Base-by-base conservation (phyloP, 2,797 vertebrate genomes). In the Notolabrus celidotus region DNA sequence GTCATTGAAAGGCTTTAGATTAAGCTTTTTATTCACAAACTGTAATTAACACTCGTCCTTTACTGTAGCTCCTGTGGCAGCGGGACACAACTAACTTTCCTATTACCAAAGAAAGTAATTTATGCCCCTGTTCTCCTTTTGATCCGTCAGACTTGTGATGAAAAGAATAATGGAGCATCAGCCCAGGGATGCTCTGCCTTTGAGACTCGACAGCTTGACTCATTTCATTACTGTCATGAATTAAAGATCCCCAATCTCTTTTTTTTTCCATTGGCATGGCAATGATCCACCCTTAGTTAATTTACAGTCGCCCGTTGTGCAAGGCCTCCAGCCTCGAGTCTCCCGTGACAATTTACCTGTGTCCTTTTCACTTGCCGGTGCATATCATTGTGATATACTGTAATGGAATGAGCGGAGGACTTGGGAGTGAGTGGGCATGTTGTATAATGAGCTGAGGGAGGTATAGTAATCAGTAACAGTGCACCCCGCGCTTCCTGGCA, bases 181-280 rank as follows among this genome's bases (percentile, higher is more conserved):
- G 82, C 81, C 74, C 54, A 62, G 65, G 81, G 80, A 82, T 54
- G 60, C 2, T 3, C 58, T 56, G 73, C 88, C 87, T 90, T 82
- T 85, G 88, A 92, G 89, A 89, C 77, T 71, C 67, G 80, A 78
- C 83, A 84, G 83, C 88, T 90, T 86, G 89, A 85, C 76, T 89
- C 83, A 84, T 92, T 93, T 93, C 89, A 92, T 92, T 88, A 90
- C 84, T 70, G 74, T 80, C 83, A 93, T 90, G 89, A 92, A 92
- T 91, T 85, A 89, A 92, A 92, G 84, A 92, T 91, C 60, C 82
- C 43, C 77, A 69, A 86, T 88, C 77, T 68, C 66, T 49, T 82
- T 62, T 67, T 46, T 58, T 51, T 39, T 50, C 20, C 71, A 49
- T 27, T 72, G 54, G 15, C 68, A 73, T 66, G 64, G 73, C 83